These are phyloP conservation scores for Passer montanus DNA, from an alignment of 2,113 vertebrate genomes.

Conservation along the genomic window DNA sequence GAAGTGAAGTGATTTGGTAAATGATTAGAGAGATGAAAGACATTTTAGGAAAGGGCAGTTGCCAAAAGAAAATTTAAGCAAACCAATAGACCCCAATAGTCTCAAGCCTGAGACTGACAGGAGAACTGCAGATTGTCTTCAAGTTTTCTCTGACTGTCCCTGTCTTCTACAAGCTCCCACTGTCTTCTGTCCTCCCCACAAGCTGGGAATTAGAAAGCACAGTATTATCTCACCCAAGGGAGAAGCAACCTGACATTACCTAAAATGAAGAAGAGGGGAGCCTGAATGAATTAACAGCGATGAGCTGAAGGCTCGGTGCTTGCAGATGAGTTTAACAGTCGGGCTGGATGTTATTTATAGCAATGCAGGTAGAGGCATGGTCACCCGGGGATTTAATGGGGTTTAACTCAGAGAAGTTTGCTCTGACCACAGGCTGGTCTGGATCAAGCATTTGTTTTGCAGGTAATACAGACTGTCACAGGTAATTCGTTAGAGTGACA, in stretches of 20 bases:
- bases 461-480: constrained; percentile 4
- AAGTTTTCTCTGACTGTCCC: not conserved
- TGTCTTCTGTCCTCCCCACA: not conserved
- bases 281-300: not conserved
- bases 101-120: not conserved
- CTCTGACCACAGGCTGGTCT: constrained; percentile 19
- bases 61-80: not conserved
- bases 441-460: constrained; percentile 10
- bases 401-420: constrained; percentile 17
- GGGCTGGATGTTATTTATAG: constrained; percentile 40
- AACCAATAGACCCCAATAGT: not conserved
- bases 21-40: not conserved
- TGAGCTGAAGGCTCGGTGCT: not conserved
- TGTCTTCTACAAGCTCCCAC: not conserved
- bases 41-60: not conserved
- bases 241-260: constrained; percentile 7
- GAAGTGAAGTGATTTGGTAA: not conserved
- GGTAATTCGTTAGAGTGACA: not conserved
- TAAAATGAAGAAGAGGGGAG: constrained; percentile 21
- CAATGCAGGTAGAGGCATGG: constrained; percentile 20
- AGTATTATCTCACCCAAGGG: constrained; percentile 8
- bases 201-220: not conserved
- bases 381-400: not conserved
- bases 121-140: not conserved
- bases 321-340: constrained; percentile 69